Base-by-base conservation (phyloP, 2,888 invertebrate species). In the Thecocarcelia acutangulata region DNA sequence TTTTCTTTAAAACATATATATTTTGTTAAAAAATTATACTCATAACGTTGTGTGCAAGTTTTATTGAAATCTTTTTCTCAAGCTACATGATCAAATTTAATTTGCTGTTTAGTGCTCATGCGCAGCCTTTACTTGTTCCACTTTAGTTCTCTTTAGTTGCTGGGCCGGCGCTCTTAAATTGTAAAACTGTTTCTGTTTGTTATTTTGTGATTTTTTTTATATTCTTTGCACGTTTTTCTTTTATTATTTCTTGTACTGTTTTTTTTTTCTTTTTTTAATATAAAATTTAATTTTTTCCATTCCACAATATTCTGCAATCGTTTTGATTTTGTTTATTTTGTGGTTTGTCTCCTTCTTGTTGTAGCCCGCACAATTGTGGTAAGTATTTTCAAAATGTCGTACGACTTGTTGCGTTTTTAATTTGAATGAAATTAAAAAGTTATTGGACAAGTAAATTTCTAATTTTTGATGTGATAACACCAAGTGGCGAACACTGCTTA, bases 221-320 rank as follows among this genome's bases (percentile, higher is more conserved):
- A 80, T 80, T 80, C 79, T 80, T 80, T 83, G 69, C 83, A 76
- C 80, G 80, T 73, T 80, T 68, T 76, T 68, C 72, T 76, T 64
- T 54, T 68, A 48, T 61, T 80, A 37, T 54, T 44, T 52, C 56
- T 69, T 59, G 33, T 59, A 13, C n/a, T n/a, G n/a, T n/a, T 58
- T 50, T 54, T 68, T 76, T 28, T 64, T 13, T 63, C 17, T 42
- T 42, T n/a, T 33, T 63, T 69, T 3, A 8, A 9, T 33, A 33
- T 33, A 33, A 33, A 33, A 33, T 33, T 33, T 33, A 33, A 68
- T 56, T 61, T 72, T 74, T 69, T 63, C 46, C 78, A 70, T 74
- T 82, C 78, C 59, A 70, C 78, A 78, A 74, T 66, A 82, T 82
- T 78, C 78, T 82, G 82, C 82, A 74, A 74, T 78, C 69, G 68